Evolutionary conservation across 53 echinoderm and acorn worm genomes (phyloP).

Genomic region (Actinopyga echinites): DNA sequence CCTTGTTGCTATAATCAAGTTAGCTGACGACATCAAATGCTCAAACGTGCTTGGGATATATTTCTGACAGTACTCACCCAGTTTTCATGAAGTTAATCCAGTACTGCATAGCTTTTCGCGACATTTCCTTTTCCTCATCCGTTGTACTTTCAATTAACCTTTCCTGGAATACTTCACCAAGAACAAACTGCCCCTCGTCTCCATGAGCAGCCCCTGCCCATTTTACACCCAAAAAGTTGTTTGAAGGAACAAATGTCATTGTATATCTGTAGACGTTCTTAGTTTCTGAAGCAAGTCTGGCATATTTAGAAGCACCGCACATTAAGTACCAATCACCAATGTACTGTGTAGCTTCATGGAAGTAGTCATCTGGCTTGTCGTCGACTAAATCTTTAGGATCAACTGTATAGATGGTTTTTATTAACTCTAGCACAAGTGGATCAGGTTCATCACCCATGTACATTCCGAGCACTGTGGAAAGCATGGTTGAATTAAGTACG

Average conservation of each 20-base stretch:
- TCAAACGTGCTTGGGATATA: no score
- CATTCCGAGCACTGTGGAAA: not conserved
- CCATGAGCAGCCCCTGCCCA: constrained; percentile 1
- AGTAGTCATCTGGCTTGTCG: constrained; percentile 1
- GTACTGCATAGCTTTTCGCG: constrained; percentile 6
- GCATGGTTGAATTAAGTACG: not conserved
- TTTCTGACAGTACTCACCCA: no score
- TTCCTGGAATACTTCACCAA: not conserved
- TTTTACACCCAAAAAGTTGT: not conserved
- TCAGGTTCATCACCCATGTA: not conserved
- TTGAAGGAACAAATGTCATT: constrained; percentile 6
- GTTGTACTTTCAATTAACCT: not conserved
- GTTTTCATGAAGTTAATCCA: constrained; percentile 29
- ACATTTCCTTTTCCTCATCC: no score
- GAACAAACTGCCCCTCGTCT: not conserved
- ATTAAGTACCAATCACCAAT: not conserved
- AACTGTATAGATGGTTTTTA: not conserved
- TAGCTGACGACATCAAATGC: no score
- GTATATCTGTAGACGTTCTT: not conserved
- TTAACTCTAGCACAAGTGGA: not conserved
- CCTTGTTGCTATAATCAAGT: no score
- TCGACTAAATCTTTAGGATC: not conserved
- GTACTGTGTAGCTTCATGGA: not conserved
- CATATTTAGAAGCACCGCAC: constrained; percentile 8
- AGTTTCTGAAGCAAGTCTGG: not conserved